phyloP scores from a whole-genome alignment of 30 jellyfish, hydroid and myxozoan species.

The Turritopsis rubra region DNA sequence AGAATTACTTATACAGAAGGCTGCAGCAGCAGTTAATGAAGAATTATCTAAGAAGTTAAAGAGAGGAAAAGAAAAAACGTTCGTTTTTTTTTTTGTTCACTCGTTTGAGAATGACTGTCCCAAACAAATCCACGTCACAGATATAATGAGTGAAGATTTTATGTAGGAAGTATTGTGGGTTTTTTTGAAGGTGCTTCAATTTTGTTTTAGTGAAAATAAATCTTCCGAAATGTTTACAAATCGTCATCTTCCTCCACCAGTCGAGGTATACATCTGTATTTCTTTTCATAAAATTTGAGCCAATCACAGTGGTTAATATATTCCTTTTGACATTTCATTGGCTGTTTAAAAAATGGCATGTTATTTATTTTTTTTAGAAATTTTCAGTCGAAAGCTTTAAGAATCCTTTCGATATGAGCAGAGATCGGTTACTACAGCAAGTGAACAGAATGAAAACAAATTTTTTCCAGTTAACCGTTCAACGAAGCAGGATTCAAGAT shows the following conservation, averaged over 20 bases:
- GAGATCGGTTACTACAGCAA: slow-evolving; percentile 64
- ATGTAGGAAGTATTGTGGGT: too few relatives aligned
- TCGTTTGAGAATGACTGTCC: too few relatives aligned
- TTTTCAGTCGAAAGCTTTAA: slow-evolving; percentile 67
- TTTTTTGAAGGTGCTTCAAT: neutral
- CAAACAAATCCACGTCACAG: too few relatives aligned
- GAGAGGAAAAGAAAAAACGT: neutral
- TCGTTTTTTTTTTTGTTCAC: neutral
- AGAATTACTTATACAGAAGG: slow-evolving; percentile 18
- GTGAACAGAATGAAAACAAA: slow-evolving; percentile 70
- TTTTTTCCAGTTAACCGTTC: slow-evolving; percentile 56
- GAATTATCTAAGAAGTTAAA: neutral
- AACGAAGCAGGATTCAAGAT: slow-evolving; percentile 50
- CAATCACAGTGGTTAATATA: too few relatives aligned
- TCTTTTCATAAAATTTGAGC: too few relatives aligned
- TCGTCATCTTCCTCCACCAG: slow-evolving; percentile 29
- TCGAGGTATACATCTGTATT: slow-evolving; percentile 17
- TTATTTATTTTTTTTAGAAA: slow-evolving; percentile 38
- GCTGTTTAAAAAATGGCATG: too few relatives aligned
- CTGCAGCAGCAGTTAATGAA: slow-evolving; percentile 20
- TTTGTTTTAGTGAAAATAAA: slow-evolving; percentile 5
- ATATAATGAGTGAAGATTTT: too few relatives aligned
- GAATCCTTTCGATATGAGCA: slow-evolving; percentile 87
- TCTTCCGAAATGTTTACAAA: neutral
- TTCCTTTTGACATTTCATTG: too few relatives aligned